phyloP scores from a whole-genome alignment of 2,113 vertebrate species.

The Gobius niger region DNA sequence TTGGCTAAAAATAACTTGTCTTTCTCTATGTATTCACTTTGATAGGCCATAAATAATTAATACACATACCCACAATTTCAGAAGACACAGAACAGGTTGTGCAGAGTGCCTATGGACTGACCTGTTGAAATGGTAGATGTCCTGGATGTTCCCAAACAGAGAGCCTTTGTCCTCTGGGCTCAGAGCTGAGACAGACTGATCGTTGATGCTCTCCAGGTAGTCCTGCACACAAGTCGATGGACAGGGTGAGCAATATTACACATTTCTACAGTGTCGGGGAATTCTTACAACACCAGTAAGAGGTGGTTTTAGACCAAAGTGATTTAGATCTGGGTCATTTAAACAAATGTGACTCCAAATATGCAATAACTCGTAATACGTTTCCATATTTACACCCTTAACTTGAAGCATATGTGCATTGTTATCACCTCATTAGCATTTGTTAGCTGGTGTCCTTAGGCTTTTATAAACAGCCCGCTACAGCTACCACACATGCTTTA shows the following conservation, averaged over 20 bases:
- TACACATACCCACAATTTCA: not conserved
- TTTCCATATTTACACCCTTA: slow-evolving; percentile 3
- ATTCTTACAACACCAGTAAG: too few relatives aligned
- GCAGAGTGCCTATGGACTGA: not conserved
- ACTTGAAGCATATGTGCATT: not conserved
- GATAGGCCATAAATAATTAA: too few relatives aligned
- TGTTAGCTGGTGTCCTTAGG: not conserved
- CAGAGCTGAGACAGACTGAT: slow-evolving; percentile 85
- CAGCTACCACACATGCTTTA: not conserved
- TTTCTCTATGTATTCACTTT: too few relatives aligned
- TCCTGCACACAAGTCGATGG: slow-evolving; percentile 76
- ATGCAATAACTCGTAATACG: not conserved
- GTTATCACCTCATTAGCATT: slow-evolving; percentile 2
- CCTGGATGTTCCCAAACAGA: slow-evolving; percentile 93
- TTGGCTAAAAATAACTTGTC: too few relatives aligned
- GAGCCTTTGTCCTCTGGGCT: slow-evolving; percentile 87
- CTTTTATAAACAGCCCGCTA: slow-evolving; percentile 20
- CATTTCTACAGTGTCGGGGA: too few relatives aligned
- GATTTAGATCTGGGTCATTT: too few relatives aligned
- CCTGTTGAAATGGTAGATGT: slow-evolving; percentile 95
- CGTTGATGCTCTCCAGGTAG: slow-evolving; percentile 90
- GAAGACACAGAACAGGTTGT: not conserved
- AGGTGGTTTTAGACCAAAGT: too few relatives aligned
- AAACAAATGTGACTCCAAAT: too few relatives aligned
- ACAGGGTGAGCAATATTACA: too few relatives aligned